A percentile compares a stretch with the other conserved stretches of the same genome.
These are phyloP conservation scores for Dynastes grantii DNA, from an alignment of 2,888 invertebrate genomes.

Conservation along the genomic window DNA sequence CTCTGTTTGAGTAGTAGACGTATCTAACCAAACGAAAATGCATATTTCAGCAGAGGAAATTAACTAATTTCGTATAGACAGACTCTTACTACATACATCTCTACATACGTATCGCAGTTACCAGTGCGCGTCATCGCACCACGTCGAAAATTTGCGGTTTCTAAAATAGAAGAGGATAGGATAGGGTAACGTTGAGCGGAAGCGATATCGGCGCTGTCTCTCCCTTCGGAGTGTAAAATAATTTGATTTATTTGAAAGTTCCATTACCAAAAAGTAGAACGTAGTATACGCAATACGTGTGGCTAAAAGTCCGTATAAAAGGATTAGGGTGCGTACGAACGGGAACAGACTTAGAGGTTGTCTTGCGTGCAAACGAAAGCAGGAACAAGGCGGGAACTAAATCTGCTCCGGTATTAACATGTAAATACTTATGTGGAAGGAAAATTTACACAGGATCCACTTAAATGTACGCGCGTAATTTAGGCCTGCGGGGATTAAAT, in stretches of 20 bases:
- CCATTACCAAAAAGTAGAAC: constrained; percentile 46
- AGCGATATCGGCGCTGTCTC: neutral
- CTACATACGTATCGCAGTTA: neutral
- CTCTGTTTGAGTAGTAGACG: neutral
- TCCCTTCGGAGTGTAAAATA: constrained; percentile 32
- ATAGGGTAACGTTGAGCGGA: neutral
- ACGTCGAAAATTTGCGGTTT: constrained; percentile 39
- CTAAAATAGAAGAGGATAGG: constrained; percentile 13
- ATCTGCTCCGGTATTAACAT: constrained; percentile 18
- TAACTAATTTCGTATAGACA: constrained; percentile 41
- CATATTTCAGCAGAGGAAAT: constrained; percentile 33
- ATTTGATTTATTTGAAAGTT: constrained; percentile 47
- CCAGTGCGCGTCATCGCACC: constrained; percentile 5
- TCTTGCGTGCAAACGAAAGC: neutral
- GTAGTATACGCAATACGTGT: neutral
- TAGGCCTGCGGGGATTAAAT: constrained; percentile 29
- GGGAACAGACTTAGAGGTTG: neutral
- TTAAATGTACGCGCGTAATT: constrained; percentile 28
- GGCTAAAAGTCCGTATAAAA: constrained; percentile 12
- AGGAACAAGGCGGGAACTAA: neutral
- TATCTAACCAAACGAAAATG: neutral
- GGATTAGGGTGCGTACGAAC: constrained; percentile 23
- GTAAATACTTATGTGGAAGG: constrained; percentile 19
- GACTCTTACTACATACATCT: constrained; percentile 10
- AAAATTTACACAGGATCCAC: constrained; percentile 25